phyloP scores from a whole-genome alignment of 2,113 vertebrate species.

The Aegypius monachus region DNA sequence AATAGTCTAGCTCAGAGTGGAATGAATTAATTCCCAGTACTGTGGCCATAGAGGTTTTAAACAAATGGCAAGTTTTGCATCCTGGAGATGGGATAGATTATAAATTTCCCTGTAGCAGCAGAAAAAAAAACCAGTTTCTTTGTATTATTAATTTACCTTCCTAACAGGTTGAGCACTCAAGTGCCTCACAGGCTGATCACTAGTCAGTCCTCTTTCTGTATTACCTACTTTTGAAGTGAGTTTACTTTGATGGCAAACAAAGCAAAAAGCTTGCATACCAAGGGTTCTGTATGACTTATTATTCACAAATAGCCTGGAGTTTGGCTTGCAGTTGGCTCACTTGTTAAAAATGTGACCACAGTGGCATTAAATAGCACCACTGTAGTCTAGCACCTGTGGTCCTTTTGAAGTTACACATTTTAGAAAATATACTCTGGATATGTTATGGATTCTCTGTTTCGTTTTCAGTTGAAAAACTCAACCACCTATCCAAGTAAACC shows the following conservation, averaged over 20 bases:
- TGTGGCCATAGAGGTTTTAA: not conserved
- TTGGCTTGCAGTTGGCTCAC: not conserved
- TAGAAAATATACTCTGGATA: not conserved
- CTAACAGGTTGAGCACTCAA: not conserved
- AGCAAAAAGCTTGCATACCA: not conserved
- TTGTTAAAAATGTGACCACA: not conserved
- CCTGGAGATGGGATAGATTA: not conserved
- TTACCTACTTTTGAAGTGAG: not conserved
- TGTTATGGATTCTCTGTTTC: slow-evolving; percentile 23
- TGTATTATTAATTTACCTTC: not conserved
- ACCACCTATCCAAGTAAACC: not conserved
- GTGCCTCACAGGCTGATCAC: not conserved
- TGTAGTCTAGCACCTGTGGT: not conserved
- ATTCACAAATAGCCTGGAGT: not conserved
- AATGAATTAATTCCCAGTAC: not conserved
- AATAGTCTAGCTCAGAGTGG: not conserved
- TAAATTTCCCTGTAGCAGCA: not conserved
- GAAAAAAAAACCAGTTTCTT: not conserved
- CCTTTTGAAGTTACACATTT: slow-evolving; percentile 1
- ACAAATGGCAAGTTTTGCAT: not conserved
- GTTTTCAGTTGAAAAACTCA: slow-evolving; percentile 2
- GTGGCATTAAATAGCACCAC: slow-evolving; percentile 41
- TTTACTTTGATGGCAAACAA: not conserved
- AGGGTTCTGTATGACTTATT: not conserved
- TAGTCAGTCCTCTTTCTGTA: not conserved